phyloP scores from a whole-genome alignment of 1,140 invertebrate genomes.

The Anagrus nilaparvatae region DNA sequence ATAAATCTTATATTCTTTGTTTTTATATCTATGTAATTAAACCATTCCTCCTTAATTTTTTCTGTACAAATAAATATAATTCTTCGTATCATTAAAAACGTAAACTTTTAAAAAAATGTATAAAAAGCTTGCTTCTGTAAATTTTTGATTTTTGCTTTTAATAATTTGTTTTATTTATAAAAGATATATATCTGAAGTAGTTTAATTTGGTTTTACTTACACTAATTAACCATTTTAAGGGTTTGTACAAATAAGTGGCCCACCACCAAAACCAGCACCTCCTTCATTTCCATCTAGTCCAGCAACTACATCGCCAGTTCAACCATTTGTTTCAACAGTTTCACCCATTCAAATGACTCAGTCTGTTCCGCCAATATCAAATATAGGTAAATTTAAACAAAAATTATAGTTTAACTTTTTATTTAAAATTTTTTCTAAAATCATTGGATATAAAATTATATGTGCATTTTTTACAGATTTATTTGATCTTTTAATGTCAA shows the following conservation, averaged over 20 bases:
- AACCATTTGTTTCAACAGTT: constrained; percentile 17
- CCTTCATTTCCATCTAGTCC: constrained; percentile 40
- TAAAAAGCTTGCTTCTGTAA: no score
- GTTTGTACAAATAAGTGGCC: constrained; percentile 30
- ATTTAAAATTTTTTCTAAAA: constrained; percentile 1
- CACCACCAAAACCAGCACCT: constrained; percentile 37
- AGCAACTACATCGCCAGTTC: constrained; percentile 21
- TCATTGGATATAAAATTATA: constrained; percentile 11
- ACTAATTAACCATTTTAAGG: no score
- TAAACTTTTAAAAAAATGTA: no score
- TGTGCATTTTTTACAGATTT: constrained; percentile 32
- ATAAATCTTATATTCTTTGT: no score
- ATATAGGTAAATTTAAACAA: constrained; percentile 24
- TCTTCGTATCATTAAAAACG: no score
- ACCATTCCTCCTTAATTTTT: no score
- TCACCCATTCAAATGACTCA: constrained; percentile 25
- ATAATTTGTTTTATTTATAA: no score
- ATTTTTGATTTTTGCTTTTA: no score
- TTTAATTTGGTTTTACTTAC: no score
- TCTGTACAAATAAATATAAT: no score
- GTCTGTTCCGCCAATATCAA: constrained; percentile 22
- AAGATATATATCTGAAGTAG: no score
- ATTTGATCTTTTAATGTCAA: constrained; percentile 32
- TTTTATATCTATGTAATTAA: no score
- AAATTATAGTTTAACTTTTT: not conserved